phyloP scores from a whole-genome alignment of 2,888 invertebrate genomes.

The Seira ritae region DNA sequence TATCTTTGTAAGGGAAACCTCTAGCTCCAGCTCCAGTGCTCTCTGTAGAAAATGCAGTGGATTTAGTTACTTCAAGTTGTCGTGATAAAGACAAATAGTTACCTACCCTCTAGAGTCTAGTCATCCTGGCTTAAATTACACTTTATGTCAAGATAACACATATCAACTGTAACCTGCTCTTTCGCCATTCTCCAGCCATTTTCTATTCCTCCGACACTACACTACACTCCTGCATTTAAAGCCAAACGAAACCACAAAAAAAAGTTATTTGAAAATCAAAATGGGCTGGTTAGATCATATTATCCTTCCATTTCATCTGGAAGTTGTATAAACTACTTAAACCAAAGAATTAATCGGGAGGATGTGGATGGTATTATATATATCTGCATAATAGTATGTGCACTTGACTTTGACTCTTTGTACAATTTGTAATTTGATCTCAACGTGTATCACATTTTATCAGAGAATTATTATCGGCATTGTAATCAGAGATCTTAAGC shows the following conservation, averaged over 20 bases:
- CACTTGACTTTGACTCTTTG: too few species aligned
- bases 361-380: background rate
- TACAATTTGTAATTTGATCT: too few species aligned
- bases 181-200: background rate
- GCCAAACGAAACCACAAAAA: background rate
- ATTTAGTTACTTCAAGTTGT: background rate
- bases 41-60: background rate
- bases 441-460: too few species aligned
- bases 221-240: background rate
- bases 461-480: slow-evolving; percentile 2
- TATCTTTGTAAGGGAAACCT: too few species aligned
- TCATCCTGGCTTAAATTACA: slow-evolving; percentile 43
- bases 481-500: slow-evolving; percentile 11
- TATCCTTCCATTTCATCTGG: background rate
- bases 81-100: background rate
- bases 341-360: background rate
- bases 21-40: too few species aligned
- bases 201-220: background rate
- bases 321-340: background rate
- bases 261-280: background rate
- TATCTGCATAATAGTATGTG: too few species aligned
- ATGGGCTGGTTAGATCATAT: background rate
- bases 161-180: slow-evolving; percentile 35
- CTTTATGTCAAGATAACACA: slow-evolving; percentile 43
- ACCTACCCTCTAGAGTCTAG: background rate